Evolutionary conservation across 1,140 invertebrate species (phyloP).

Genomic region (Drosophila kohkoa): DNA sequence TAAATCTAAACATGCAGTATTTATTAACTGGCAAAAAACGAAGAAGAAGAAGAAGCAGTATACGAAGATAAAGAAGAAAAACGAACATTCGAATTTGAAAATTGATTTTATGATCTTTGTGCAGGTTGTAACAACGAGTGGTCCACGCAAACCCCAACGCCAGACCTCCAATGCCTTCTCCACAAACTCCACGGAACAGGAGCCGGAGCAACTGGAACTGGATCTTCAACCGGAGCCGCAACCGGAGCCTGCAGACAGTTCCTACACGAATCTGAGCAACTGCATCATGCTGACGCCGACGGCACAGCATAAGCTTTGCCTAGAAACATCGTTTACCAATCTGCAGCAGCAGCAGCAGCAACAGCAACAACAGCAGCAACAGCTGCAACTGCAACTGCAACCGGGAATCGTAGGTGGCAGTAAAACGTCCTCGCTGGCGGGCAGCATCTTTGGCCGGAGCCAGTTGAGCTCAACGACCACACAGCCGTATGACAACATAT

Average conservation of each 20-base stretch:
- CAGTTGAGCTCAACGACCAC: slow-evolving; percentile 71
- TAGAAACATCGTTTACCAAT: slow-evolving; percentile 92
- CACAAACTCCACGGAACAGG: slow-evolving; percentile 70
- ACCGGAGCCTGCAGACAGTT: slow-evolving; percentile 61
- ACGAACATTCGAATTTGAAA: neutral
- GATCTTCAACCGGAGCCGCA: slow-evolving; percentile 2
- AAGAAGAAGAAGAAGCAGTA: neutral
- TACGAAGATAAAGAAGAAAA: neutral
- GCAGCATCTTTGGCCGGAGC: slow-evolving; percentile 80
- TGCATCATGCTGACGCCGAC: slow-evolving; percentile 84
- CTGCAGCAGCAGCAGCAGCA: slow-evolving; percentile 39
- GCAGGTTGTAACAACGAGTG: slow-evolving; percentile 91
- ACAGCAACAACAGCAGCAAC: slow-evolving; percentile 61
- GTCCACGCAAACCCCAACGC: slow-evolving; percentile 90
- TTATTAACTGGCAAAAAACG: slow-evolving; percentile 3
- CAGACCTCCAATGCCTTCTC: slow-evolving; percentile 84
- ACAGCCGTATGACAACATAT: slow-evolving; percentile 78
- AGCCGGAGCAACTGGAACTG: slow-evolving; percentile 29
- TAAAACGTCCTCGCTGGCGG: slow-evolving; percentile 85
- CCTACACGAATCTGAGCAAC: slow-evolving; percentile 72
- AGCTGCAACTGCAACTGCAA: slow-evolving; percentile 4
- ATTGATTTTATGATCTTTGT: slow-evolving; percentile 8
- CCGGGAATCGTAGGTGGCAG: slow-evolving; percentile 47
- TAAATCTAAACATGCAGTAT: neutral
- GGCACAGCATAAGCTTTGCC: slow-evolving; percentile 87